A percentile compares a stretch with the other conserved stretches of the same genome.
Evolutionary conservation across 2,797 vertebrate species (phyloP).

Genomic region (Coracias cyanogaster): DNA sequence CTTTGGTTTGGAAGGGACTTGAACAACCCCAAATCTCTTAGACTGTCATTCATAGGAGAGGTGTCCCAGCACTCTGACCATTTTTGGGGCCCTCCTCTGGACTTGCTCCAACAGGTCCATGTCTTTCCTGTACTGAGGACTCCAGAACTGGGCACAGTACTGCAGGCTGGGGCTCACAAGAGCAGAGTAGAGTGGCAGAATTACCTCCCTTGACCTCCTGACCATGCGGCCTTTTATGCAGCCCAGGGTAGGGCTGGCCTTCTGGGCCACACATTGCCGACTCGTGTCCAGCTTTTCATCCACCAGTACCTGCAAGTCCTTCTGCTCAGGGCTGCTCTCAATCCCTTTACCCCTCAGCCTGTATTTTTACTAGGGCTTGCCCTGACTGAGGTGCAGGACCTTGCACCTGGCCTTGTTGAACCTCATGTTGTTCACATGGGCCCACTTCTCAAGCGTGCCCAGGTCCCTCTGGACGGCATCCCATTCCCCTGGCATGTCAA

Average conservation of each 20-base stretch:
- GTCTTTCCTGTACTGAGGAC: neutral
- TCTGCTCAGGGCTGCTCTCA: no score
- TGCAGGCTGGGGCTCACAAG: no score
- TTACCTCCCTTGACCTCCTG: neutral
- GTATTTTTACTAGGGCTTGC: no score
- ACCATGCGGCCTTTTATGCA: neutral
- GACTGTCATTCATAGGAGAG: accelerated
- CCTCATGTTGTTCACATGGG: no score
- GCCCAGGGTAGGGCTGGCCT: neutral
- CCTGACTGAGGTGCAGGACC: no score
- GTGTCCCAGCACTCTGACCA: neutral
- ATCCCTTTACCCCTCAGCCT: no score
- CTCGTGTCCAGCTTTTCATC: neutral
- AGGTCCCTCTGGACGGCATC: no score
- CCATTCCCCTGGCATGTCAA: no score
- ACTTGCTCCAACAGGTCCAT: neutral
- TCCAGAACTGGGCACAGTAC: no score
- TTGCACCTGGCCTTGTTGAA: no score
- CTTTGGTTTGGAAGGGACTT: no score
- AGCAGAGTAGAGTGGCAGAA: neutral
- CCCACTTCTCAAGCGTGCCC: no score
- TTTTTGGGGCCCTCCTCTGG: neutral
- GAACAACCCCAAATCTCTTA: neutral
- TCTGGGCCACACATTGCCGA: neutral
- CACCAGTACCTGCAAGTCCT: neutral